phyloP scores from a whole-genome alignment of 2,888 invertebrate species.

The Onthophagus sagittarius region DNA sequence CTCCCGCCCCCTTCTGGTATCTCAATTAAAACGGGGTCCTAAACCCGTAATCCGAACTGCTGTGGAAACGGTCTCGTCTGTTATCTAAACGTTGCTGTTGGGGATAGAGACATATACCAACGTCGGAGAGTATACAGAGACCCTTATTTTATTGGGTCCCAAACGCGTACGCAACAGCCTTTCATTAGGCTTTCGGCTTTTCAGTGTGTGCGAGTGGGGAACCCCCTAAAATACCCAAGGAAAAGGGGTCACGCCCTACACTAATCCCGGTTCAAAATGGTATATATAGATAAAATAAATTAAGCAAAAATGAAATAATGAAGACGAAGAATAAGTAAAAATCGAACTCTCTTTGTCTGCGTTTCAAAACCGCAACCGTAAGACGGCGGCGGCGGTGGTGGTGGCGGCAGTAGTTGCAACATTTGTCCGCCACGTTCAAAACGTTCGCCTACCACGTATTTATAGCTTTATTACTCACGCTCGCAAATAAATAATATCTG shows the following conservation, averaged over 20 bases:
- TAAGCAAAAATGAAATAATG: neutral
- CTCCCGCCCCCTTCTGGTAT: neutral
- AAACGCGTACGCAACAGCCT: constrained; percentile 22
- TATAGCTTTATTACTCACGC: constrained; percentile 14
- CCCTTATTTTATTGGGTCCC: constrained; percentile 20
- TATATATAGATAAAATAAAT: neutral
- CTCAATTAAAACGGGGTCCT: constrained; percentile 36
- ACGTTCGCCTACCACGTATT: constrained; percentile 1
- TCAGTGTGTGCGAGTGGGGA: constrained; percentile 8
- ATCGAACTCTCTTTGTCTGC: neutral
- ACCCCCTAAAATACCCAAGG: neutral
- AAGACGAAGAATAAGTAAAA: no score
- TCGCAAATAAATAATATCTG: constrained; percentile 7
- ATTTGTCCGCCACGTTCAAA: constrained; percentile 3
- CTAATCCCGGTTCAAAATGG: no score
- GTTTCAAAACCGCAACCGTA: neutral
- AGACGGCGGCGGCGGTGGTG: neutral
- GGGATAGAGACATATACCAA: neutral
- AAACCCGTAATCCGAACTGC: constrained; percentile 32
- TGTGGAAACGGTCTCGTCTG: constrained; percentile 7
- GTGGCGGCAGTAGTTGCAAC: neutral
- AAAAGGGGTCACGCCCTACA: neutral
- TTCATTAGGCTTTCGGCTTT: constrained; percentile 19
- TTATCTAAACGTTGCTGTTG: constrained; percentile 22
- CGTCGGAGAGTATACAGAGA: neutral